Evolutionary conservation across 2,797 vertebrate species (phyloP), one percentile per base, ranked within the genome.

Genomic region (Otus scops): DNA sequence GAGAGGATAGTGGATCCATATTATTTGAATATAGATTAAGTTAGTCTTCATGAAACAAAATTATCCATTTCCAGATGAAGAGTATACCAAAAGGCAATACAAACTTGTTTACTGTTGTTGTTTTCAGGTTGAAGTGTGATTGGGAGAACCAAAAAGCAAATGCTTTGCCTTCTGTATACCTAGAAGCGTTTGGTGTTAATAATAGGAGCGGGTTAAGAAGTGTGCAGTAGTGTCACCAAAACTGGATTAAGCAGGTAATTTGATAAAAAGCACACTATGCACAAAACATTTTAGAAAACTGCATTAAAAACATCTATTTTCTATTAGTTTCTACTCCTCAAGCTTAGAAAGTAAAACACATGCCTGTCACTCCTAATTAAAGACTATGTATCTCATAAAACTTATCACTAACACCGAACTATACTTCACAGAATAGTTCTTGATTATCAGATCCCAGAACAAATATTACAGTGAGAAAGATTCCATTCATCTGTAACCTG

Each of bases 101-200:
- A 45, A 48, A 45, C 5, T 45, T 71, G 22, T 47, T 64, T 34
- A 43, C 6, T 39, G 6, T 7, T 63, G 30, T 1, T 77, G 48
- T 26, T 22, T 26, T 39, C 36, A 69, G 41, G 43, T 2, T 32
- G 45, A 61, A 69, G 11, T 19, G 14, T 7, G 30, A 69, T 0
- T 32, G 60, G 34, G 41, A 87, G 28, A 79, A 56, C 6, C 16
- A 67, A 77, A 68, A 70, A 36, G 5, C 10, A 78, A 85, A 78
- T 3, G 11, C 16, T 59, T 79, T 3, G 0, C 38, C 16, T 65
- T 24, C 32, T 11, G 3, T 3, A 50, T 10, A 53, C 0, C 3
- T 26, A 61, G 9, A 65, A 68, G 4, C 16, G 61, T 50, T 18
- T 22, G 20, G 34, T 60, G 27, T 36, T 85, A 70, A 11, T 0